Evolutionary conservation across 1,140 invertebrate species (phyloP).

Genomic region (Pantala flavescens): DNA sequence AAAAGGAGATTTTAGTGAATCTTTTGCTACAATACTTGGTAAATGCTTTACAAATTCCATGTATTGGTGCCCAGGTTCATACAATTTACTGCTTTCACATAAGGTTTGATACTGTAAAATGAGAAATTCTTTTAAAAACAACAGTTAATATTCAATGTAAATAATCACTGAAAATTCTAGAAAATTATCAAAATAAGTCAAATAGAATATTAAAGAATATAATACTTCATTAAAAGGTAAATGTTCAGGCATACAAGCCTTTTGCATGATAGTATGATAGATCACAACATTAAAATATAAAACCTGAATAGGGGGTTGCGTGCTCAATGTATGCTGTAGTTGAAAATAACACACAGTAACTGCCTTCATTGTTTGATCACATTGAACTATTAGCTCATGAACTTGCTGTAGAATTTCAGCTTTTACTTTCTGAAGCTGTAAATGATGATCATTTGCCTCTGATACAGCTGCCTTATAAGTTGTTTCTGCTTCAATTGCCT

Average conservation of each 20-base stretch:
- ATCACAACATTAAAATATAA: too few relatives aligned
- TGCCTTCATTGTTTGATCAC: slow-evolving; percentile 43
- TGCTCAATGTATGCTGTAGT: slow-evolving; percentile 39
- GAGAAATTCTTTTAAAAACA: too few relatives aligned
- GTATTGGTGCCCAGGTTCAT: slow-evolving; percentile 44
- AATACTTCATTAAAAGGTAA: too few relatives aligned
- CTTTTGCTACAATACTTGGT: neutral
- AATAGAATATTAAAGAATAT: too few relatives aligned
- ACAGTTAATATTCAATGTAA: too few relatives aligned
- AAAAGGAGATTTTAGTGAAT: slow-evolving; percentile 29
- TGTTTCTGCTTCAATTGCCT: slow-evolving; percentile 40
- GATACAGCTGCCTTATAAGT: slow-evolving; percentile 41
- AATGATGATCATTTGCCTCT: slow-evolving; percentile 42
- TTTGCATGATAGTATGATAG: too few relatives aligned
- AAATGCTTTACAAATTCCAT: slow-evolving; percentile 35
- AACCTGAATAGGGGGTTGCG: slow-evolving; percentile 40
- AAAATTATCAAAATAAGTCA: too few relatives aligned
- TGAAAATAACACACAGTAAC: slow-evolving; percentile 45
- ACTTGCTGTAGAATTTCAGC: slow-evolving; percentile 37
- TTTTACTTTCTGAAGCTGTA: slow-evolving; percentile 36
- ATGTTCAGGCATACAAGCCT: too few relatives aligned
- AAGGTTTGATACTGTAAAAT: slow-evolving; percentile 39
- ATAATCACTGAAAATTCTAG: too few relatives aligned
- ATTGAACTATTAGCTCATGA: slow-evolving; percentile 40
- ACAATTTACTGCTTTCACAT: slow-evolving; percentile 39